A percentile compares a stretch with the other conserved stretches of the same genome.
phyloP scores from a whole-genome alignment of 2,797 vertebrate genomes.

The Sebastiscus tertius region DNA sequence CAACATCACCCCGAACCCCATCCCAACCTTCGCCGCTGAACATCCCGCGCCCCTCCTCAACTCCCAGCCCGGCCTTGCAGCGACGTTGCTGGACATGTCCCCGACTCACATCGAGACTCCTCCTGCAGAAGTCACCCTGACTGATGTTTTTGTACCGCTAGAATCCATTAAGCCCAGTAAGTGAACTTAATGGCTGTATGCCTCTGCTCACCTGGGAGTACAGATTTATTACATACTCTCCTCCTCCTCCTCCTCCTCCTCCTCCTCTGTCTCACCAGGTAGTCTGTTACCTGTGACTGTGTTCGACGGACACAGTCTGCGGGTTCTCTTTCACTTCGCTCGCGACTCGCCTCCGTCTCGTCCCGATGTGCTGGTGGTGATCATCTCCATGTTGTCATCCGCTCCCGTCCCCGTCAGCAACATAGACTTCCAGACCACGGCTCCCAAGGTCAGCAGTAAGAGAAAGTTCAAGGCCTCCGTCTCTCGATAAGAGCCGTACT shows the following conservation, averaged over 20 bases:
- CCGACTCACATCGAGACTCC: slow-evolving; percentile 56
- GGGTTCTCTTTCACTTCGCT: slow-evolving; percentile 95
- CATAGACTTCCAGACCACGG: slow-evolving; percentile 91
- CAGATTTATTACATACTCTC: not conserved
- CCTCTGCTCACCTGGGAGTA: not conserved
- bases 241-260: not conserved
- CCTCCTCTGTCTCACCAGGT: slow-evolving; percentile 76
- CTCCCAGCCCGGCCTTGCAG: slow-evolving; percentile 61
- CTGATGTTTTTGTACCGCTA: slow-evolving; percentile 91
- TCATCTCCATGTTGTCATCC: slow-evolving; percentile 97
- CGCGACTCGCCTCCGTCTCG: slow-evolving; percentile 88
- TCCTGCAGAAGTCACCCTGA: slow-evolving; percentile 78
- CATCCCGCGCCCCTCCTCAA: slow-evolving; percentile 42
- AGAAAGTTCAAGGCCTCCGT: not conserved
- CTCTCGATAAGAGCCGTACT: not conserved
- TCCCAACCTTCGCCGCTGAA: slow-evolving; percentile 68
- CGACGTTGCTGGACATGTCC: slow-evolving; percentile 59
- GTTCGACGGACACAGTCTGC: slow-evolving; percentile 95
- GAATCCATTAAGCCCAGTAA: slow-evolving; percentile 98
- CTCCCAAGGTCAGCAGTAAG: slow-evolving; percentile 88
- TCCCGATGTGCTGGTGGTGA: slow-evolving; percentile 93
- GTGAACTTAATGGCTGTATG: not conserved
- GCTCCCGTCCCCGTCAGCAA: slow-evolving; percentile 91
- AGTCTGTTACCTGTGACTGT: slow-evolving; percentile 94
- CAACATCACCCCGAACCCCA: slow-evolving; percentile 55